Base-by-base conservation (phyloP, 2,888 invertebrate genomes). In the Quadriops clusia region DNA sequence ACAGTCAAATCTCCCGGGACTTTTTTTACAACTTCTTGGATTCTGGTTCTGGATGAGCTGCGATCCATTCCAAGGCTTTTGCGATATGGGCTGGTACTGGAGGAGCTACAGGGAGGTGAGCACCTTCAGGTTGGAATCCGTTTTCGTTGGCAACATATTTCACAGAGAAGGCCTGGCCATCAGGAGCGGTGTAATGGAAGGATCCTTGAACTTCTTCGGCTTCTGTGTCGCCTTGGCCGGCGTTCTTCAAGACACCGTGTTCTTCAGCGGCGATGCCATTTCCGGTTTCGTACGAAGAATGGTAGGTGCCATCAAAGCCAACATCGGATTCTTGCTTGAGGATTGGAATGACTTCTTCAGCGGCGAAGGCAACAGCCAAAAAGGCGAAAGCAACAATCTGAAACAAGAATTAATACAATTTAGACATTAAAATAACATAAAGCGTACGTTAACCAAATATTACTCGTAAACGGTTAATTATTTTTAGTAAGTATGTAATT, bases 281-380 rank as follows among this genome's bases (percentile, higher is more conserved):
- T 18, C 63, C 67, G n/a, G 68, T 66, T 42, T 68, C 65, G 47
- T 63, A 70, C 23, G 49, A 54, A 35, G 39, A 58, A 17, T 65
- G 66, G 42, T 71, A 72, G 30, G 75, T 73, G 38, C 77, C 77
- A 54, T 77, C 77, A 16, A 70, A 72, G 45, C 76, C 76, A 12
- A 75, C 68, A 47, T 74, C 68, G 45, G 74, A 73, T 41, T 77
- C 75, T 51, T 77, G 77, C 30, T 70, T 40, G 25, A 77, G 58
- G 32, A 77, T 77, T 8, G 77, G 76, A 17, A 77, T 71, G 1
- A 70, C 71, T 38, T 75, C 74, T 3, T 67, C 69, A 20, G 47
- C 46, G 12, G 47, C 46, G 10, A 46, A 16, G 3, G 45, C 34
- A 14, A 38, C 32, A 17, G 37, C 42, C 14, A 45, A 17, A 5